These are phyloP conservation scores for Plutella xylostella DNA, from an alignment of 2,888 invertebrate genomes.

Conservation along the genomic window DNA sequence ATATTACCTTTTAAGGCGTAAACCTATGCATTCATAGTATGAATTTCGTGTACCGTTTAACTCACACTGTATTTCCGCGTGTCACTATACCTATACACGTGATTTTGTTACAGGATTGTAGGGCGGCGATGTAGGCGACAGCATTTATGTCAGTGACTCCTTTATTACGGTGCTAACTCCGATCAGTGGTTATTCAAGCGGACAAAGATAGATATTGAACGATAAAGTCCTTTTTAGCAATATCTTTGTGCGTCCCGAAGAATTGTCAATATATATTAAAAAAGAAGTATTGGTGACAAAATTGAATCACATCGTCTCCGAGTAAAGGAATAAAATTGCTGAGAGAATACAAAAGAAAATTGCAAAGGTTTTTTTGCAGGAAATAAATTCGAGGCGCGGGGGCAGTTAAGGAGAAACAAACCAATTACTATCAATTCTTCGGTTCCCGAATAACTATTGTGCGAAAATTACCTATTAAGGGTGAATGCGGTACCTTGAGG, in stretches of 20 bases:
- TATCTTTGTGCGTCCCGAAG: too few relatives aligned
- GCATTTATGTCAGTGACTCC: too few relatives aligned
- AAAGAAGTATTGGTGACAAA: too few relatives aligned
- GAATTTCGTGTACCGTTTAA: too few relatives aligned
- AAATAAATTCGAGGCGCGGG: background rate
- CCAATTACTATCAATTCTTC: conserved; percentile 43
- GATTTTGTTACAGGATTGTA: too few relatives aligned
- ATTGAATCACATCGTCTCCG: conserved; percentile 20
- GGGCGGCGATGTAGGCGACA: too few relatives aligned
- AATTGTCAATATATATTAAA: too few relatives aligned
- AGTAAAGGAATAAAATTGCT: conserved; percentile 14
- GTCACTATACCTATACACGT: too few relatives aligned
- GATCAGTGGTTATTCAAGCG: conserved; percentile 19
- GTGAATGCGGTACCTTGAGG: conserved; percentile 27
- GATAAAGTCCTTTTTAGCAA: too few relatives aligned
- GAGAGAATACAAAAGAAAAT: conserved; percentile 5
- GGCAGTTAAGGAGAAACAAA: conserved; percentile 27
- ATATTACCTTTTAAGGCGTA: too few relatives aligned
- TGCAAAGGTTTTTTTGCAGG: conserved; percentile 5
- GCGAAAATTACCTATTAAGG: conserved; percentile 42
- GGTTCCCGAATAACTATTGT: conserved; percentile 33
- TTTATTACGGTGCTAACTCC: conserved; percentile 18
- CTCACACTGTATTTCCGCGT: too few relatives aligned
- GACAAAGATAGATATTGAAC: conserved; percentile 5
- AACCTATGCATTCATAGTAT: too few relatives aligned